A percentile compares a stretch with the other conserved stretches of the same genome.
Evolutionary conservation across 2,888 invertebrate species (phyloP).

Genomic region (Euproctis similis): DNA sequence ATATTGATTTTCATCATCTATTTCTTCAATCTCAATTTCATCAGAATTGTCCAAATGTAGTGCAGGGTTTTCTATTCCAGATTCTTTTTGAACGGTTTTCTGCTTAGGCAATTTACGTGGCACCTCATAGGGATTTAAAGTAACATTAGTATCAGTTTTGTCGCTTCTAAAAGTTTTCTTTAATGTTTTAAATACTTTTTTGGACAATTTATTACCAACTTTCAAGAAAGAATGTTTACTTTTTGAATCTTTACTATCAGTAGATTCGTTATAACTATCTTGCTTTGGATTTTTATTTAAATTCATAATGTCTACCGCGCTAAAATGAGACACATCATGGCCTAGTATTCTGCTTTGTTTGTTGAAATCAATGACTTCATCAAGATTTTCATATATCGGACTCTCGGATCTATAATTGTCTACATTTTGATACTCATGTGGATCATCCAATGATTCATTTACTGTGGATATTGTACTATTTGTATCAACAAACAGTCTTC

Average conservation of each 20-base stretch:
- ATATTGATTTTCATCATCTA: constrained; percentile 58
- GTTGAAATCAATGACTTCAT: constrained; percentile 43
- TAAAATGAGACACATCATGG: constrained; percentile 62
- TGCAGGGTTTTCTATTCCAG: constrained; percentile 64
- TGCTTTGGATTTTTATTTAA: constrained; percentile 43
- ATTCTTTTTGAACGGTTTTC: constrained; percentile 41
- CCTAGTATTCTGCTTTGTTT: constrained; percentile 71
- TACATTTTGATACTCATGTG: constrained; percentile 59
- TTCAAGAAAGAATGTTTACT: constrained; percentile 50
- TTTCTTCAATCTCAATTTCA: constrained; percentile 61
- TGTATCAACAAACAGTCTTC: constrained; percentile 56
- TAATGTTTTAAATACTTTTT: constrained; percentile 60
- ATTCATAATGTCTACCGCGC: constrained; percentile 60
- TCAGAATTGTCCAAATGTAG: constrained; percentile 63
- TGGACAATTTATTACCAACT: constrained; percentile 58
- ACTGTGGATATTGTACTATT: constrained; percentile 65
- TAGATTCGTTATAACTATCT: constrained; percentile 51
- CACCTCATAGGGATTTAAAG: constrained; percentile 66
- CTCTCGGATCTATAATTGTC: constrained; percentile 53
- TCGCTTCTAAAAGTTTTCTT: constrained; percentile 64
- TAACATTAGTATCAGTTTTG: constrained; percentile 42
- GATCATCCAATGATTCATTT: constrained; percentile 46
- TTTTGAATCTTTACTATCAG: constrained; percentile 54
- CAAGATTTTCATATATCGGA: constrained; percentile 61
- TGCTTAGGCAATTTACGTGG: constrained; percentile 52